Conservation (phyloP, 2,113 vertebrate species). For the Meles meles region DNA sequence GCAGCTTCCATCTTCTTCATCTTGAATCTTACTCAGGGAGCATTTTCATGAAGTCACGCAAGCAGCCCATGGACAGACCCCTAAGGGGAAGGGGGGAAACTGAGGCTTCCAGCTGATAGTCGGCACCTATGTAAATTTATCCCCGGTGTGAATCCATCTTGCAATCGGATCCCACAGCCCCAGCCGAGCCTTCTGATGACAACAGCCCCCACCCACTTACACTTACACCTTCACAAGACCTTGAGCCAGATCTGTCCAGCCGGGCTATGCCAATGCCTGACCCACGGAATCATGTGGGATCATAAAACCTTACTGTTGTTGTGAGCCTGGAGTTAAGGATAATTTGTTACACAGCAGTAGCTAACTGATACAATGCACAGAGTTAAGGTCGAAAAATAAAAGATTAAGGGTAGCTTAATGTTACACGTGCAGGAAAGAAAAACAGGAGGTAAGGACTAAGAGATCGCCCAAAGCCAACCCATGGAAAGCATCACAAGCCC, state of each 20-base stretch:
- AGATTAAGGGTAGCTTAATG: background rate
- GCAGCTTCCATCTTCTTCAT: background rate
- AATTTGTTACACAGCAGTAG: background rate
- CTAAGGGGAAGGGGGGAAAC: too few species aligned
- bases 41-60: background rate
- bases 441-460: background rate
- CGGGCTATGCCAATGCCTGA: background rate
- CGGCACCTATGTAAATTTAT: background rate
- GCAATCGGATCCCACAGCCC: background rate
- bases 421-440: background rate
- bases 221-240: too few species aligned
- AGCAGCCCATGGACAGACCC: background rate
- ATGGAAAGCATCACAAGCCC: background rate
- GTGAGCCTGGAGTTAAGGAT: background rate
- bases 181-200: background rate
- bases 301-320: background rate
- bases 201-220: background rate
- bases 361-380: background rate
- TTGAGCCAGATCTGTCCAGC: background rate
- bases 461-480: background rate
- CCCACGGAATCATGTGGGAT: background rate
- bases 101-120: background rate
- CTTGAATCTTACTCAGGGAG: background rate
- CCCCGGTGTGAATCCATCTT: background rate
- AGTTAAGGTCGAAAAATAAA: background rate